These are phyloP conservation scores for Sinosuthora webbiana DNA, from an alignment of 2,113 vertebrate genomes.

Conservation along the genomic window DNA sequence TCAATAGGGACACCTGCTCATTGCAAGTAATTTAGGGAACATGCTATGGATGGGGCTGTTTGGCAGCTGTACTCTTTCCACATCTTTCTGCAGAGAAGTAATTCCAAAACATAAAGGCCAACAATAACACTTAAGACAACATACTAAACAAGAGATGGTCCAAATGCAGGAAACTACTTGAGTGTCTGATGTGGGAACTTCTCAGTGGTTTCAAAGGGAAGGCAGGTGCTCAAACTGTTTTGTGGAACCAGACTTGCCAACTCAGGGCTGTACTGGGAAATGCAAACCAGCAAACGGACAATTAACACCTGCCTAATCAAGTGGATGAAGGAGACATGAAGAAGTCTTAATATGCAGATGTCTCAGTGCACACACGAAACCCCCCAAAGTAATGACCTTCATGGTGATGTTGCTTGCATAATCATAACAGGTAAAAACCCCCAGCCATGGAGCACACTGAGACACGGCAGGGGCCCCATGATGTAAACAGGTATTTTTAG, in stretches of 20 bases:
- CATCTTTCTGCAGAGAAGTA: neutral
- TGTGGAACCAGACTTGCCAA: neutral
- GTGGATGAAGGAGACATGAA: neutral
- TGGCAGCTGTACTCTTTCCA: neutral
- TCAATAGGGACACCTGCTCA: neutral
- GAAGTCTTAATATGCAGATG: neutral
- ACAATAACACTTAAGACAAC: neutral
- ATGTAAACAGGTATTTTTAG: neutral
- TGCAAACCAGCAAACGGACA: neutral
- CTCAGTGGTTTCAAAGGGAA: neutral
- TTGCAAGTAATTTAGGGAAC: neutral
- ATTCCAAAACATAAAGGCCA: neutral
- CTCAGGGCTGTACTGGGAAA: neutral
- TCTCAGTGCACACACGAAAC: neutral
- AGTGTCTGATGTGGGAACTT: neutral
- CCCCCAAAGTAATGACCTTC: neutral
- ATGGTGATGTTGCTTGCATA: neutral
- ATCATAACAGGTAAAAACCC: neutral
- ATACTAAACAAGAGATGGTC: neutral
- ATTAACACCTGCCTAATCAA: constrained; percentile 1
- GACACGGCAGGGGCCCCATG: neutral
- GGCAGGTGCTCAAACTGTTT: neutral
- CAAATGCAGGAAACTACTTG: neutral
- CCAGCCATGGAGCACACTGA: neutral
- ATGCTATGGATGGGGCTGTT: neutral